phyloP scores from a whole-genome alignment of 2,113 vertebrate species.

The Dunckerocampus dactyliophorus region DNA sequence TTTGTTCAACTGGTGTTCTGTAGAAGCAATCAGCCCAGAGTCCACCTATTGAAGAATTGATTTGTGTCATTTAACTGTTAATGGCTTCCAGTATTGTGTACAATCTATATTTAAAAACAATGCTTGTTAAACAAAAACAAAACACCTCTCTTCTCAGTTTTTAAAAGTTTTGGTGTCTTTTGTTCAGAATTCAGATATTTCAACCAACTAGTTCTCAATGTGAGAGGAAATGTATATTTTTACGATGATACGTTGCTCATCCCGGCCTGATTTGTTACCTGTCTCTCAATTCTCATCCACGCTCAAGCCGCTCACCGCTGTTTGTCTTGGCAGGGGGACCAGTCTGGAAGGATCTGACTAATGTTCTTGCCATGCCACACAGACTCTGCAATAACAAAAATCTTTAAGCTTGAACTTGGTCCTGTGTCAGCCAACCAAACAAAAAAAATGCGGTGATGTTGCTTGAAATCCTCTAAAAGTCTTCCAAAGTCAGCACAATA shows the following conservation, averaged over 20 bases:
- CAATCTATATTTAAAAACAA: no score
- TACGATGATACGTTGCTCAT: neutral
- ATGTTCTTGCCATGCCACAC: constrained; percentile 57
- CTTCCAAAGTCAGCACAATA: constrained; percentile 42
- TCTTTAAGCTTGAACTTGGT: constrained; percentile 28
- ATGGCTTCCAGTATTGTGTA: no score
- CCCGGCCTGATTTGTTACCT: constrained; percentile 12
- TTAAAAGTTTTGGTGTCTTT: no score
- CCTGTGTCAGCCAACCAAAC: constrained; percentile 17
- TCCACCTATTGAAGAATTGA: no score
- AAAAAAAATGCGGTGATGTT: constrained; percentile 36
- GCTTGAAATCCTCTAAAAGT: constrained; percentile 58
- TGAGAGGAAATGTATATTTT: neutral
- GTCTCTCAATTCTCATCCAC: constrained; percentile 32
- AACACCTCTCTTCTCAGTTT: no score
- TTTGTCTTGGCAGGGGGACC: constrained; percentile 56
- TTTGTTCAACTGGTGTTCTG: no score
- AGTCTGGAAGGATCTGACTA: constrained; percentile 56
- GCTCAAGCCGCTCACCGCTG: no score
- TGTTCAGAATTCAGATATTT: neutral
- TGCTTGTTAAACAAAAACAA: no score
- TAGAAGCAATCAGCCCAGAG: no score
- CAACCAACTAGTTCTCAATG: neutral
- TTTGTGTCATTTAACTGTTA: no score
- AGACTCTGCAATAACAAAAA: constrained; percentile 33